These are phyloP conservation scores for Drosophila suboccidentalis DNA, from an alignment of 2,888 invertebrate species.

Conservation along the genomic window DNA sequence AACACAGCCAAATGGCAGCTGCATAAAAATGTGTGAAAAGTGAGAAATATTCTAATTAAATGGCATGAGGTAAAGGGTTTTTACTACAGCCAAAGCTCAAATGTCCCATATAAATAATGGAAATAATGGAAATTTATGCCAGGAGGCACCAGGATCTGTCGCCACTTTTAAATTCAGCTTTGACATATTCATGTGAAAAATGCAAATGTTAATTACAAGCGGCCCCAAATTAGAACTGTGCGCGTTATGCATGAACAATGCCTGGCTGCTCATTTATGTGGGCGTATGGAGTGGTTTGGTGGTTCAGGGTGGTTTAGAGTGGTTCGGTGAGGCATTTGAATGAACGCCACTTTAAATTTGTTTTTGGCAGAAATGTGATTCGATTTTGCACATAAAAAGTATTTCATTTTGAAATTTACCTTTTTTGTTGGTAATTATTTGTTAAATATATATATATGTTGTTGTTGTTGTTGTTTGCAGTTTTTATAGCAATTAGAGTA, in stretches of 20 bases:
- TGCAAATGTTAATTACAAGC: slow-evolving; percentile 73
- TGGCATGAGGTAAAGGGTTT: slow-evolving; percentile 17
- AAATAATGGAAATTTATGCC: slow-evolving; percentile 62
- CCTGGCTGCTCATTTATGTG: slow-evolving; percentile 26
- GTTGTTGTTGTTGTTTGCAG: slow-evolving; percentile 44
- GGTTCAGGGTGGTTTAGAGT: background rate
- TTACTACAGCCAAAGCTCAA: slow-evolving; percentile 23
- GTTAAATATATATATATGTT: slow-evolving; percentile 40
- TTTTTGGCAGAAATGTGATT: slow-evolving; percentile 31
- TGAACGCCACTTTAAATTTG: slow-evolving; percentile 30
- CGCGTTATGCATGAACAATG: slow-evolving; percentile 62
- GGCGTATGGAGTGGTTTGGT: slow-evolving; percentile 4
- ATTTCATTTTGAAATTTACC: slow-evolving; percentile 65
- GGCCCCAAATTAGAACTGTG: slow-evolving; percentile 61
- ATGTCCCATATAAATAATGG: slow-evolving; percentile 19
- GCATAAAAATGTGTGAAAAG: slow-evolving; percentile 11
- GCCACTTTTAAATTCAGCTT: background rate
- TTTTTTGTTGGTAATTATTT: slow-evolving; percentile 61
- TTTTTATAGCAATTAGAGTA: slow-evolving; percentile 36
- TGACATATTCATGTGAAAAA: slow-evolving; percentile 55
- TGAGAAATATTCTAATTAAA: slow-evolving; percentile 48
- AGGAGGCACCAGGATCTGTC: background rate
- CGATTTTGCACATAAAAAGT: too few species aligned
- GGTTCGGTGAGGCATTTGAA: slow-evolving; percentile 9
- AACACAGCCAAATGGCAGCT: slow-evolving; percentile 23